phyloP scores from a whole-genome alignment of 2,797 vertebrate species.

The Bovichtus variegatus region DNA sequence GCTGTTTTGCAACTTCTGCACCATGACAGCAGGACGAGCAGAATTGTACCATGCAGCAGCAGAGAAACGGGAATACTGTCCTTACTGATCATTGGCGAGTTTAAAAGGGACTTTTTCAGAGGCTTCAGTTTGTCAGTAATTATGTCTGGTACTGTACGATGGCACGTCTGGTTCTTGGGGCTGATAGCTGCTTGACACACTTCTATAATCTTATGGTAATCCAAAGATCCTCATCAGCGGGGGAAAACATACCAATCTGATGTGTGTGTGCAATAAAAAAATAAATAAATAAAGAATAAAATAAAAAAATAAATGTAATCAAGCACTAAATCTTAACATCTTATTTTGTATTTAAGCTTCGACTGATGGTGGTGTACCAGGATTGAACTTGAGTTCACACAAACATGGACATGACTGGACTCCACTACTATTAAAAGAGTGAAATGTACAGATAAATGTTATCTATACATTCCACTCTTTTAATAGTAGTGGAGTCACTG shows the following conservation, averaged over 20 bases:
- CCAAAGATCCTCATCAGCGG: constrained; percentile 36
- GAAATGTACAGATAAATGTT: no score
- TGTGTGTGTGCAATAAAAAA: not conserved
- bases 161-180: constrained; percentile 5
- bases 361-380: not conserved
- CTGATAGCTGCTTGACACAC: constrained; percentile 51
- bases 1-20: constrained; percentile 27
- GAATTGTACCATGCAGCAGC: not conserved
- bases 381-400: not conserved
- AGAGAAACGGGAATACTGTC: not conserved
- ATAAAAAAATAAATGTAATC: not conserved
- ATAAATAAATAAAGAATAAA: not conserved
- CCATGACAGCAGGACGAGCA: constrained; percentile 29
- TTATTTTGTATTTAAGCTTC: not conserved
- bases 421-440: no score
- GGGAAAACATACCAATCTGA: constrained; percentile 22
- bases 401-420: no score
- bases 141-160: not conserved
- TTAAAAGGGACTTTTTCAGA: constrained; percentile 4
- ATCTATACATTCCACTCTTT: no score
- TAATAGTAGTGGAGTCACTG: not conserved
- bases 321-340: not conserved
- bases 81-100: constrained; percentile 1
- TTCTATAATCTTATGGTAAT: constrained; percentile 44
- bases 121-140: not conserved